Evolutionary conservation across 2,888 invertebrate species (phyloP), one percentile per base, ranked within the genome.

Genomic region (Adelphocoris suturalis): DNA sequence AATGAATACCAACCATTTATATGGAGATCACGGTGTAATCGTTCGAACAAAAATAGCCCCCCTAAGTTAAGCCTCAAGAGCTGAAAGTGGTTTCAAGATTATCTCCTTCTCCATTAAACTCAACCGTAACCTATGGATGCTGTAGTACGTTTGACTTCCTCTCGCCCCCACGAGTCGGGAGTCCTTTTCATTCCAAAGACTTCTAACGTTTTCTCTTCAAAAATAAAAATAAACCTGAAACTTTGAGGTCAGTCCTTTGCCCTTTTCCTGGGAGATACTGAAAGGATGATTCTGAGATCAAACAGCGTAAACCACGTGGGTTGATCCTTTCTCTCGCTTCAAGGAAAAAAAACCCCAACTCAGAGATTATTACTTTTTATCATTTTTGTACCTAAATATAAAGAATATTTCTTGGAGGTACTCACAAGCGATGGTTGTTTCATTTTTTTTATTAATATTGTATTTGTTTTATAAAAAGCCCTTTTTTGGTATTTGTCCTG

Each of bases 211-310:
- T n/a, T 16, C 16, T n/a, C 57, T 57, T 16, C n/a, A n/a, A 52
- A 52, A 52, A 52, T 52, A 52, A 14, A 52, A 16, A 57, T n/a
- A 57, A 76, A 76, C 12, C 23, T 7, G 14, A 76, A n/a, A 76
- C 76, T 76, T 76, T 76, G 76, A 76, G 76, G 76, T 76, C 76
- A 27, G 46, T 76, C 27, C 19, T n/a, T 57, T 57, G n/a, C 57
- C 57, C 19, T 57, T 13, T 13, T 0, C 27, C 28, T 3, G 16
- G 2, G 37, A 37, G 37, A 16, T 16, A 76, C 28, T 7, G 16
- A 46, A 23, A 76, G 27, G 76, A 46, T 46, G 76, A 1, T 76
- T 76, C 23, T 19, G 23, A 76, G 28, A 76, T 76, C 76, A 76
- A 76, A 76, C 28, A 46, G 76, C 16, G 16, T 57, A n/a, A 57